These are phyloP conservation scores for Zaprionus vittiger DNA, from an alignment of 1,140 invertebrate species.

Conservation along the genomic window DNA sequence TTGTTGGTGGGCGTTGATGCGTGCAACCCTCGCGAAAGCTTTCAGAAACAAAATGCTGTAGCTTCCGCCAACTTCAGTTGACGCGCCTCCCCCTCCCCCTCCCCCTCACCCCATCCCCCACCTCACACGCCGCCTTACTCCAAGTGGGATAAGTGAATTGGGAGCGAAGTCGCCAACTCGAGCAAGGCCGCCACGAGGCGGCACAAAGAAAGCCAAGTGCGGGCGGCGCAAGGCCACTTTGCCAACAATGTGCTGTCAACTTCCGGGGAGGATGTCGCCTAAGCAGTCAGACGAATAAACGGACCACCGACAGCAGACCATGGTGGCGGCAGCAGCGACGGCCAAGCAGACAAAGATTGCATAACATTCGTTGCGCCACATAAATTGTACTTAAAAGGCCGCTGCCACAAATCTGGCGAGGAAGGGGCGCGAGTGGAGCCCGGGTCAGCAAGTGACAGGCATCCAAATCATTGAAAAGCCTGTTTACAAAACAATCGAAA, in stretches of 20 bases:
- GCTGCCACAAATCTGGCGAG: conserved; percentile 67
- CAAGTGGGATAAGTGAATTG: conserved; percentile 12
- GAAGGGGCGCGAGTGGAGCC: conserved; percentile 21
- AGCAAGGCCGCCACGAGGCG: conserved; percentile 72
- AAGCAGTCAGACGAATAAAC: conserved; percentile 80
- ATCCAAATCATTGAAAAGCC: conserved; percentile 54
- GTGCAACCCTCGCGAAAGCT: conserved; percentile 79
- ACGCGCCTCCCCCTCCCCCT: conserved; percentile 14
- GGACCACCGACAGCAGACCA: conserved; percentile 43
- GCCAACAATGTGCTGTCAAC: conserved; percentile 81
- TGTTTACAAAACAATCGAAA: conserved; percentile 56
- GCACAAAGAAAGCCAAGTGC: conserved; percentile 39
- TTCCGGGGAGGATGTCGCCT: conserved; percentile 80
- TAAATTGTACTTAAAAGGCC: conserved; percentile 83
- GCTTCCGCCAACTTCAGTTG: conserved; percentile 66
- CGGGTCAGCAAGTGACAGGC: conserved; percentile 33
- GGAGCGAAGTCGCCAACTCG: conserved; percentile 65
- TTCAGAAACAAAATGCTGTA: conserved; percentile 80
- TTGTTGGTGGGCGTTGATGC: conserved; percentile 83
- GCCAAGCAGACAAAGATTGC: conserved; percentile 67
- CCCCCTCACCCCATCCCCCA: not conserved
- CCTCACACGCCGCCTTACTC: not conserved
- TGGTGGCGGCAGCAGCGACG: conserved; percentile 19
- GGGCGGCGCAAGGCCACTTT: conserved; percentile 78
- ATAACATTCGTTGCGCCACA: conserved; percentile 82